A percentile compares a stretch with the other conserved stretches of the same genome.
Conservation (phyloP, 1,140 invertebrate genomes). For the Saccostrea echinata region DNA sequence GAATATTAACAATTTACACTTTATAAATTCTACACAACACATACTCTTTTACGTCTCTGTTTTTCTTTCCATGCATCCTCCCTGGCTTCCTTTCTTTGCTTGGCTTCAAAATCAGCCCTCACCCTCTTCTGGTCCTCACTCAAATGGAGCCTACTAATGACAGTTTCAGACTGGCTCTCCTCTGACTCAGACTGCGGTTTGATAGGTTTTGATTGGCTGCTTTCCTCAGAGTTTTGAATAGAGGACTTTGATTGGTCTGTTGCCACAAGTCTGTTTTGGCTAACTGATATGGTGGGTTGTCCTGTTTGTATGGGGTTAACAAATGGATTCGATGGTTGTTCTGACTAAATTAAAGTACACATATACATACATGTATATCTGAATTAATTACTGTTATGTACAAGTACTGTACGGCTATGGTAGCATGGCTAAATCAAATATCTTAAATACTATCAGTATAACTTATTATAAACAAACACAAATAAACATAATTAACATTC, state of each 20-base stretch:
- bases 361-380: too few species aligned
- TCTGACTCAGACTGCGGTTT: slow-evolving; percentile 5
- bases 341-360: slow-evolving; percentile 31
- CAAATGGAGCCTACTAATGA: slow-evolving; percentile 72
- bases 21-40: too few species aligned
- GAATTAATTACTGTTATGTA: too few species aligned
- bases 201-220: slow-evolving; percentile 41
- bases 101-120: slow-evolving; percentile 71
- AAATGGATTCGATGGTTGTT: slow-evolving; percentile 58
- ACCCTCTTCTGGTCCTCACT: slow-evolving; percentile 68
- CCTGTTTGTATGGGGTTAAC: slow-evolving; percentile 32
- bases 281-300: neutral
- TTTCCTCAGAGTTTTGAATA: neutral
- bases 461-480: too few species aligned
- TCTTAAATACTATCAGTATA: too few species aligned
- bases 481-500: too few species aligned
- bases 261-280: slow-evolving; percentile 41
- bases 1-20: too few species aligned
- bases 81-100: slow-evolving; percentile 69
- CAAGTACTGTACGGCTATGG: too few species aligned
- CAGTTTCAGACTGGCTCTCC: slow-evolving; percentile 62
- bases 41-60: slow-evolving; percentile 69
- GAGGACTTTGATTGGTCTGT: slow-evolving; percentile 51
- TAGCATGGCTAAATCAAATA: too few species aligned
- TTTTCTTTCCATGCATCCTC: slow-evolving; percentile 69